These are phyloP conservation scores for Heliocidaris tuberculata DNA, from an alignment of 35 echinoderm and acorn worm genomes.

Conservation along the genomic window DNA sequence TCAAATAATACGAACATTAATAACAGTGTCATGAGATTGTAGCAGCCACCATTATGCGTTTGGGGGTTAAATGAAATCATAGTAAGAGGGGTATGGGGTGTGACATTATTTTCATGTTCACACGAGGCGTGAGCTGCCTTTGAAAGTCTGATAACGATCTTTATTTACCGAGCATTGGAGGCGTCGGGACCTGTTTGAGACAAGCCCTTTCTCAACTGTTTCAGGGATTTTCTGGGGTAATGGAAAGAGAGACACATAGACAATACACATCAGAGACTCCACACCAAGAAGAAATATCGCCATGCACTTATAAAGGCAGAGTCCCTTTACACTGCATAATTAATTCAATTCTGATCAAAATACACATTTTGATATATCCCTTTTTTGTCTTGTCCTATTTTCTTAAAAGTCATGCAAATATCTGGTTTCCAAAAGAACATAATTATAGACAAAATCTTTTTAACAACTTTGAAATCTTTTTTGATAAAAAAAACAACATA, in stretches of 20 bases:
- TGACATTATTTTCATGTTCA: constrained; percentile 7
- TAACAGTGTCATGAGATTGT: background rate
- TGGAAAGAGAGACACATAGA: constrained; percentile 45
- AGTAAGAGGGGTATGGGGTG: background rate
- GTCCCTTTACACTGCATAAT: background rate
- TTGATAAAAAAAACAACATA: background rate
- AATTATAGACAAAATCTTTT: background rate
- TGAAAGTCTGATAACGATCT: background rate
- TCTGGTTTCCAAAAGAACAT: background rate
- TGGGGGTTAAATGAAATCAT: constrained; percentile 1
- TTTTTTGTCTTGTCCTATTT: background rate
- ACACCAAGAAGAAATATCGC: constrained; percentile 5
- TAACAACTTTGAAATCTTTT: background rate
- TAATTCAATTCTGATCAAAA: background rate
- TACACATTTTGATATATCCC: background rate
- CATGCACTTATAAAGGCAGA: background rate
- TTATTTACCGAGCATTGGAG: constrained; percentile 35
- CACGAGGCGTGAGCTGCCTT: background rate
- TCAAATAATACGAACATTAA: background rate
- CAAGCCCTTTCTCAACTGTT: constrained; percentile 39
- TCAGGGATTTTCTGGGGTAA: constrained; percentile 49
- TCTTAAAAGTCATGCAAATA: background rate
- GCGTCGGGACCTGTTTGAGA: constrained; percentile 22
- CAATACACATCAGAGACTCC: constrained; percentile 35
- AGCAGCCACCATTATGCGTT: constrained; percentile 9